phyloP scores from a whole-genome alignment of 2,888 invertebrate genomes.

The Drosophila differens region DNA sequence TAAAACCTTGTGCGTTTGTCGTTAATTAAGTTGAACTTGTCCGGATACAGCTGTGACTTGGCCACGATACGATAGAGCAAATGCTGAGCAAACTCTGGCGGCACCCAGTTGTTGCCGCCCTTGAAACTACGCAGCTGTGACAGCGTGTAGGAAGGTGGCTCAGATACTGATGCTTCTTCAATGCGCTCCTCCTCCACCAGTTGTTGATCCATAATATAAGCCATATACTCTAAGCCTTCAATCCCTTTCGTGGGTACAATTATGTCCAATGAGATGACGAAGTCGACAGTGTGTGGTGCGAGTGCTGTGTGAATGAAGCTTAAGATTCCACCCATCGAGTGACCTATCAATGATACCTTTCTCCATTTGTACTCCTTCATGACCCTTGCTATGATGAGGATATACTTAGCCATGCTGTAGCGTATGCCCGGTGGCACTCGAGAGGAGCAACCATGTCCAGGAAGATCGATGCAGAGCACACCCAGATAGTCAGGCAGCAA shows the following conservation, averaged over 20 bases:
- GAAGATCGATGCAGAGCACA: conserved; percentile 88
- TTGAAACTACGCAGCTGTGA: conserved; percentile 87
- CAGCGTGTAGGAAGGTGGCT: conserved; percentile 87
- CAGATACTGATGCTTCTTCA: conserved; percentile 62
- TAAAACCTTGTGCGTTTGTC: conserved; percentile 43
- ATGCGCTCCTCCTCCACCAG: conserved; percentile 84
- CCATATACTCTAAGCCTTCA: fast-evolving
- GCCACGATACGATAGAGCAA: conserved; percentile 87
- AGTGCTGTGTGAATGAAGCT: conserved; percentile 87
- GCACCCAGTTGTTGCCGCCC: conserved; percentile 87
- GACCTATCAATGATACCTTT: conserved; percentile 88
- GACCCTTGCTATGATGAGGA: conserved; percentile 86
- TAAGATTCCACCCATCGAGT: conserved; percentile 88
- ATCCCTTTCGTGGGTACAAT: no score
- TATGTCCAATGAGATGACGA: conserved; percentile 71
- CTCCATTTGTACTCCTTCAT: conserved; percentile 89
- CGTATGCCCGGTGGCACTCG: conserved; percentile 87
- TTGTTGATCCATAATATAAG: conserved; percentile 82
- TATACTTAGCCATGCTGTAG: conserved; percentile 77
- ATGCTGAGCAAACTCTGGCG: conserved; percentile 86
- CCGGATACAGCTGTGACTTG: conserved; percentile 86
- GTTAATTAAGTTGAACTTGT: conserved; percentile 86
- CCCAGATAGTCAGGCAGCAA: conserved; percentile 86
- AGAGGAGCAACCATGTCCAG: conserved; percentile 90
- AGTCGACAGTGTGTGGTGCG: conserved; percentile 84